Conservation (phyloP, 2,888 invertebrate species). For the Tetragonisca angustula region DNA sequence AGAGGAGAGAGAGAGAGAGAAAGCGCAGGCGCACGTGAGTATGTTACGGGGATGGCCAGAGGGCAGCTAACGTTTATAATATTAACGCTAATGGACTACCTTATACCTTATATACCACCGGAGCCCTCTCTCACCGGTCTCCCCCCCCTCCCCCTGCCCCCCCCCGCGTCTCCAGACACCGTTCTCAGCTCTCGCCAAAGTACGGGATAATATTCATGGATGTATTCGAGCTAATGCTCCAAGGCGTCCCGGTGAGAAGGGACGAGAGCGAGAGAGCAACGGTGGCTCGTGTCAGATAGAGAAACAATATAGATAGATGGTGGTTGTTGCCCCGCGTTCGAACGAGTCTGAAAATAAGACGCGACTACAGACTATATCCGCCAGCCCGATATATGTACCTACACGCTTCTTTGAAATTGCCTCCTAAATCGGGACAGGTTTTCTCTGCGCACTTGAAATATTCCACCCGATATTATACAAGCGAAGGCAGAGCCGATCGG, state of each 20-base stretch:
- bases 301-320: background rate
- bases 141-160: constrained; percentile 31
- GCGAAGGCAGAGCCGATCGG: background rate
- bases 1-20: constrained; percentile 36
- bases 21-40: constrained; percentile 71
- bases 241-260: constrained; percentile 73
- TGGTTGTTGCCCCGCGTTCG: background rate
- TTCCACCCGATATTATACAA: background rate
- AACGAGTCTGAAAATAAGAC: constrained; percentile 47
- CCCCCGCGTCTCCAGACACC: constrained; percentile 67
- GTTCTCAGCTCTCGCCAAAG: constrained; percentile 71
- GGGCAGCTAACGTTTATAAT: constrained; percentile 84
- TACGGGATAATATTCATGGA: constrained; percentile 82
- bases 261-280: constrained; percentile 10
- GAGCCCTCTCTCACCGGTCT: constrained; percentile 72
- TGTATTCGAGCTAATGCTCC: constrained; percentile 83
- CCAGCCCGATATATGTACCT: constrained; percentile 15
- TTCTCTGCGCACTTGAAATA: constrained; percentile 22
- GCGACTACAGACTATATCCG: constrained; percentile 13
- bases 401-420: constrained; percentile 42
- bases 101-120: constrained; percentile 82
- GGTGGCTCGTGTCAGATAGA: background rate
- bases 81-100: constrained; percentile 84
- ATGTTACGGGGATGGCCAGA: constrained; percentile 81
- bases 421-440: constrained; percentile 49